phyloP scores from a whole-genome alignment of 2,797 vertebrate genomes.

The Ctenopoma kingsleyae region DNA sequence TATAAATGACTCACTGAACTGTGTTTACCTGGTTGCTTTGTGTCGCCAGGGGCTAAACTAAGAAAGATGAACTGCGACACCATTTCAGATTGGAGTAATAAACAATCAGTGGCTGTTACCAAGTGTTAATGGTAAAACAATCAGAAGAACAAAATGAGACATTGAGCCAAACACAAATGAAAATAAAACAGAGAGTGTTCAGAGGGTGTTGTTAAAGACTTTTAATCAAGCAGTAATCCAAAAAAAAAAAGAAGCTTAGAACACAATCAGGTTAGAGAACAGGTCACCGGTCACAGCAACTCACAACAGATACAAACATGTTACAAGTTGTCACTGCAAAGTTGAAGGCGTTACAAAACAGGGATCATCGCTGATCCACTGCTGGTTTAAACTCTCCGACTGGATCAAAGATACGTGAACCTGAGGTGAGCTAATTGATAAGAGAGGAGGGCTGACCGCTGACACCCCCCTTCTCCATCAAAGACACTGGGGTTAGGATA shows the following conservation, averaged over 20 bases:
- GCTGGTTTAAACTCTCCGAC: slow-evolving; percentile 37
- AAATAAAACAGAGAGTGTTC: slow-evolving; percentile 55
- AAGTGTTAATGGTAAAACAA: slow-evolving; percentile 51
- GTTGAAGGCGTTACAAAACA: slow-evolving; percentile 62
- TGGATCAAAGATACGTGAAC: slow-evolving; percentile 65
- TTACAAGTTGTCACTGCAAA: slow-evolving; percentile 69
- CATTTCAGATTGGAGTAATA: neutral
- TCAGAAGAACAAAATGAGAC: slow-evolving; percentile 5
- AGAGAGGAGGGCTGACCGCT: neutral
- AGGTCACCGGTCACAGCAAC: slow-evolving; percentile 63
- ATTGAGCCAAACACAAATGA: slow-evolving; percentile 12
- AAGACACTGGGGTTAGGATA: slow-evolving; percentile 68
- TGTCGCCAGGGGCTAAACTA: neutral
- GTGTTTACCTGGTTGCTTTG: neutral
- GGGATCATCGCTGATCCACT: slow-evolving; percentile 37
- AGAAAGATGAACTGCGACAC: neutral
- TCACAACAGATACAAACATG: slow-evolving; percentile 59
- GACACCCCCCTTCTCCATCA: slow-evolving; percentile 39
- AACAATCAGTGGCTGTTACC: neutral
- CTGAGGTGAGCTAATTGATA: slow-evolving; percentile 72
- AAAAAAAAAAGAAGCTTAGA: slow-evolving; percentile 63
- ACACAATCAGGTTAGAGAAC: slow-evolving; percentile 76
- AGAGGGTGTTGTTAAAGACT: slow-evolving; percentile 80
- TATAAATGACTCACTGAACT: slow-evolving; percentile 10
- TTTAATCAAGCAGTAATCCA: slow-evolving; percentile 85